A percentile compares a stretch with the other conserved stretches of the same genome.
Evolutionary conservation across 2,888 invertebrate genomes (phyloP).

Genomic region (Dusona sp.): DNA sequence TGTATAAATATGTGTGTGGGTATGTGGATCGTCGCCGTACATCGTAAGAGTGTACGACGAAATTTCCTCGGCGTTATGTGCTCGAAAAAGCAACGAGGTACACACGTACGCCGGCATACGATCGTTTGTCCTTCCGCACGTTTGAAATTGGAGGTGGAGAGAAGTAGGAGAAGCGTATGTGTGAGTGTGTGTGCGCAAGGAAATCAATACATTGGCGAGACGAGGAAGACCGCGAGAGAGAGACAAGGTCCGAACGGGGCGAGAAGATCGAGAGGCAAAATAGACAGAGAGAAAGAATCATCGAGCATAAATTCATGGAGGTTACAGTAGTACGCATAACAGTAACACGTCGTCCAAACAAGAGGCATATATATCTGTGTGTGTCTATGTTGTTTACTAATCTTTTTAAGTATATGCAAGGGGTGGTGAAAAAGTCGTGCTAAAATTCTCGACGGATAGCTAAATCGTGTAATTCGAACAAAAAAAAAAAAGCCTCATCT

Average conservation of each 20-base stretch:
- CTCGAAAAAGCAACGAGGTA: constrained; percentile 53
- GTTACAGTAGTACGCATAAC: constrained; percentile 54
- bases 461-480: background rate
- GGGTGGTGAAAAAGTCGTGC: background rate
- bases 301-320: constrained; percentile 69
- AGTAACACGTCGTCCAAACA: constrained; percentile 42
- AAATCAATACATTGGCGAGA: constrained; percentile 69
- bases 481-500: background rate
- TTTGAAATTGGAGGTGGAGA: constrained; percentile 76
- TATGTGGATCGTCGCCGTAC: background rate
- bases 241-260: constrained; percentile 43
- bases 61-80: background rate
- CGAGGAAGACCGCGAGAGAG: constrained; percentile 57
- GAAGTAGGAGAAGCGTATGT: constrained; percentile 38
- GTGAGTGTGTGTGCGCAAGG: constrained; percentile 61
- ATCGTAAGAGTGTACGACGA: background rate
- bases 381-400: constrained; percentile 23
- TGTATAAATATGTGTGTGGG: background rate
- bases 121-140: constrained; percentile 79
- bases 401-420: constrained; percentile 45
- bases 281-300: constrained; percentile 63
- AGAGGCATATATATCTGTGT: constrained; percentile 53
- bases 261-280: constrained; percentile 51
- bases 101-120: constrained; percentile 34
- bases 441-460: background rate